These are phyloP conservation scores for Scaptomyza hsui DNA, from an alignment of 1,140 invertebrate genomes.

Conservation along the genomic window DNA sequence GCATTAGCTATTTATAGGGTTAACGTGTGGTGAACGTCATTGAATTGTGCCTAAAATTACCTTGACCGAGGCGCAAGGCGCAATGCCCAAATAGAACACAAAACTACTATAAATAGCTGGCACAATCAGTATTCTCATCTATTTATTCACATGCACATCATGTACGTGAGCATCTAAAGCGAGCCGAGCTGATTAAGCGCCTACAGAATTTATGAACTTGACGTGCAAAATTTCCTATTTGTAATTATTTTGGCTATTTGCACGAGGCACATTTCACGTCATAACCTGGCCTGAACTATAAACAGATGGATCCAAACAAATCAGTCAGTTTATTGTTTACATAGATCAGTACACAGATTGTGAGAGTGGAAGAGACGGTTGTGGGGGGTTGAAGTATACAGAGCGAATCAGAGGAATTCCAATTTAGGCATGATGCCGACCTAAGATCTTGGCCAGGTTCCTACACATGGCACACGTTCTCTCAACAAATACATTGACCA, in stretches of 20 bases:
- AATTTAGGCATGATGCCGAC: conserved; percentile 64
- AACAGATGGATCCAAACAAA: conserved; percentile 12
- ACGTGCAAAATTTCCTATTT: conserved; percentile 73
- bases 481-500: conserved; percentile 32
- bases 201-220: conserved; percentile 70
- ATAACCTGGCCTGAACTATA: conserved; percentile 24
- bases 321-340: conserved; percentile 27
- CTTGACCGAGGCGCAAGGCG: conserved; percentile 58
- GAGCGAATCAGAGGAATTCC: conserved; percentile 42
- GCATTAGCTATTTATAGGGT: conserved; percentile 40
- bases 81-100: conserved; percentile 53
- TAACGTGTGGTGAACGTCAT: conserved; percentile 51
- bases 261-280: conserved; percentile 72
- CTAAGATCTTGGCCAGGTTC: conserved; percentile 9
- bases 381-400: not conserved
- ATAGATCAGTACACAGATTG: not conserved
- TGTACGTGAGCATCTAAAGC: conserved; percentile 60
- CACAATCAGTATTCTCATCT: conserved; percentile 34
- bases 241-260: conserved; percentile 73
- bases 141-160: not conserved
- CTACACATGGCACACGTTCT: conserved; percentile 36
- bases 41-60: conserved; percentile 61
- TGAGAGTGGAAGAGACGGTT: not conserved
- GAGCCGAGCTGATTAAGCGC: conserved; percentile 68
- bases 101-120: conserved; percentile 48